Evolutionary conservation across 2,888 invertebrate genomes (phyloP).

Genomic region (Nomada goodeniana): DNA sequence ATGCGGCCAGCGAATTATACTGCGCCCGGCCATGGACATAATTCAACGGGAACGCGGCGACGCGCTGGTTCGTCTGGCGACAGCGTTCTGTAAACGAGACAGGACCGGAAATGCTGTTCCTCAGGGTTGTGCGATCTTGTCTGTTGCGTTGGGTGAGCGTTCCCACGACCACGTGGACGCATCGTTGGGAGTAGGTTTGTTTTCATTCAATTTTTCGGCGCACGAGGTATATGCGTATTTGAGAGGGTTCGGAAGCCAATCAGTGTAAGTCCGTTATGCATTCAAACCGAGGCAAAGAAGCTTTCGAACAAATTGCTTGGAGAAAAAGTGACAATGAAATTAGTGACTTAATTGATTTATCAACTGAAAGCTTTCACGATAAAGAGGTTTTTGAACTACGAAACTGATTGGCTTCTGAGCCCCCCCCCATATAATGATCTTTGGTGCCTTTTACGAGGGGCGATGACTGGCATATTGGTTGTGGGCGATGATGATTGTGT

Average conservation of each 20-base stretch:
- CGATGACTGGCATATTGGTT: not conserved
- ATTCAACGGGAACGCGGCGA: conserved; percentile 64
- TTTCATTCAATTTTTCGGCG: not conserved
- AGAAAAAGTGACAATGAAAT: too few species aligned
- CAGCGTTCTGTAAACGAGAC: conserved; percentile 24
- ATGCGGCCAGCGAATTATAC: conserved; percentile 70
- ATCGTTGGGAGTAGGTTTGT: not conserved
- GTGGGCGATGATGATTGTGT: not conserved
- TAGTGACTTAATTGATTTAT: too few species aligned
- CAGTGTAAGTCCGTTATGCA: too few species aligned
- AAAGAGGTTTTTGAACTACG: too few species aligned
- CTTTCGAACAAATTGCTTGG: too few species aligned
- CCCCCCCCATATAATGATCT: not conserved
- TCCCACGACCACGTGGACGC: conserved; percentile 35
- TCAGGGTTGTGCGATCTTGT: conserved; percentile 6
- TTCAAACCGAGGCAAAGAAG: too few species aligned
- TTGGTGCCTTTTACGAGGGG: not conserved
- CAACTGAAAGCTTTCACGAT: too few species aligned
- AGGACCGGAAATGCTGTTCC: conserved; percentile 30
- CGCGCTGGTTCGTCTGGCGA: conserved; percentile 27
- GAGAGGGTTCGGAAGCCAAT: too few species aligned
- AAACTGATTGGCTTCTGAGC: too few species aligned
- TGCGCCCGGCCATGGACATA: conserved; percentile 64
- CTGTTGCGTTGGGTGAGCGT: not conserved
- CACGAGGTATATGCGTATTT: too few species aligned